Evolutionary conservation across 2,888 invertebrate genomes (phyloP).

Genomic region (Meghimatium bilineatum): DNA sequence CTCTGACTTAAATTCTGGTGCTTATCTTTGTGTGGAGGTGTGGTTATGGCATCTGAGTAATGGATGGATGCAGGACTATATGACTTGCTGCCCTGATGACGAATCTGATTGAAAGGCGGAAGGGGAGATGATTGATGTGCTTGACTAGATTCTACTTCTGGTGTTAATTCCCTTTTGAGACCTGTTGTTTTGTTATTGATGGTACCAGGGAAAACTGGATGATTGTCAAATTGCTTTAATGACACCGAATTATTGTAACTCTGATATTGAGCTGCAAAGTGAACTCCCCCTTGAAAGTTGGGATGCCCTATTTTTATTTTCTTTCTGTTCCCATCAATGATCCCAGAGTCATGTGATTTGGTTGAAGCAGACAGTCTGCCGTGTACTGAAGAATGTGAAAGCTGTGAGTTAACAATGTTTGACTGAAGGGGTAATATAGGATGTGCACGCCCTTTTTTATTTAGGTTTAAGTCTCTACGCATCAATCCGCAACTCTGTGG

Average conservation of each 20-base stretch:
- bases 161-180: conserved; percentile 28
- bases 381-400: neutral
- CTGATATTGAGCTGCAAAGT: conserved; percentile 11
- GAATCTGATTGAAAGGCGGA: conserved; percentile 45
- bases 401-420: conserved; percentile 15
- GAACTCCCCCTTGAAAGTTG: neutral
- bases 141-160: conserved; percentile 30
- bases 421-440: conserved; percentile 5
- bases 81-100: conserved; percentile 13
- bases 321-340: conserved; percentile 21
- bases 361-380: neutral
- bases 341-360: neutral
- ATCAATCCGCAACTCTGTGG: conserved; percentile 29
- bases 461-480: conserved; percentile 31
- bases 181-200: neutral
- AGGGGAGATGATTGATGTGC: conserved; percentile 39
- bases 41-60: conserved; percentile 15
- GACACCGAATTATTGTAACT: neutral
- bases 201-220: conserved; percentile 34
- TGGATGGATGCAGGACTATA: conserved; percentile 38
- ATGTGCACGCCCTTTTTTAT: conserved; percentile 32
- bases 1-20: neutral
- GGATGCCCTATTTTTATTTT: conserved; percentile 22
- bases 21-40: conserved; percentile 29
- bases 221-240: conserved; percentile 5